Evolutionary conservation across 2,113 vertebrate species (phyloP).

Genomic region (Gobius niger): DNA sequence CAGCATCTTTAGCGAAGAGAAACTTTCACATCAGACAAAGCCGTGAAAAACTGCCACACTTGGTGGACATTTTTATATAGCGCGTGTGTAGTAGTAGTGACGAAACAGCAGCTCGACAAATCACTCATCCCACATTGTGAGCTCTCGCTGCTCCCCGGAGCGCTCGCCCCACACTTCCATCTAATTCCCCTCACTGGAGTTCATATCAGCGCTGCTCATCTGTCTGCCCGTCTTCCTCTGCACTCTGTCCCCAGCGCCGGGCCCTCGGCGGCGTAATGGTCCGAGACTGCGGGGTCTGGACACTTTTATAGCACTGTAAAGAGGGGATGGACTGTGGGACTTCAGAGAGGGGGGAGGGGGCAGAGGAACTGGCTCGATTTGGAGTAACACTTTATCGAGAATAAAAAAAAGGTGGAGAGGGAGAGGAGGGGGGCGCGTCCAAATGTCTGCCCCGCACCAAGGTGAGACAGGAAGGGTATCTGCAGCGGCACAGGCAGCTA

Average conservation of each 20-base stretch:
- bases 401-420: conserved; percentile 28
- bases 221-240: not conserved
- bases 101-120: not conserved
- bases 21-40: too few relatives aligned
- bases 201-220: not conserved
- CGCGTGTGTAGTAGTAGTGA: not conserved
- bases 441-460: conserved; percentile 43
- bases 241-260: conserved; percentile 7
- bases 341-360: conserved; percentile 24
- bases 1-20: too few relatives aligned
- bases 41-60: too few relatives aligned
- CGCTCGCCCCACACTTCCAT: not conserved
- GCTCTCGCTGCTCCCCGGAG: not conserved
- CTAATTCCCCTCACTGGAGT: not conserved
- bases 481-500: not conserved
- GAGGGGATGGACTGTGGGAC: conserved; percentile 39
- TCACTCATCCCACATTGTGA: not conserved
- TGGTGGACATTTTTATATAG: too few relatives aligned
- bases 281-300: conserved; percentile 16
- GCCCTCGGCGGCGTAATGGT: conserved; percentile 16
- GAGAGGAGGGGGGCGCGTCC: conserved; percentile 6
- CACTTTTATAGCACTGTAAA: conserved; percentile 35
- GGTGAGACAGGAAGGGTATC: conserved; percentile 29
- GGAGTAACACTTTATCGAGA: conserved; percentile 44
- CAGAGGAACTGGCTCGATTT: conserved; percentile 2